Evolutionary conservation across 2,113 vertebrate genomes (phyloP).

Genomic region (Potamarius usumacintae): DNA sequence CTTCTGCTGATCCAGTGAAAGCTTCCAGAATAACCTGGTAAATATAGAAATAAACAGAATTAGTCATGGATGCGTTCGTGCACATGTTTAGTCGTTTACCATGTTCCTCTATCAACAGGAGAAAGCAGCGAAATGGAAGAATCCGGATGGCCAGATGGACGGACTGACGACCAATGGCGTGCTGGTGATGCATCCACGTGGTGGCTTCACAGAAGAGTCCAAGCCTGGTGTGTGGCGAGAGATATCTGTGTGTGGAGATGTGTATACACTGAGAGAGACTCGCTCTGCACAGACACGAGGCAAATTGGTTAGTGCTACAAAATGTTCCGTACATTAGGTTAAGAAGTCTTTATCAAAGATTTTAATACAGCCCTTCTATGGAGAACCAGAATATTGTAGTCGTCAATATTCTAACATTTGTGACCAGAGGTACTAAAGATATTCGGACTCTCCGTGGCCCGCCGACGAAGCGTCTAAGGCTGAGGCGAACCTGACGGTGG

Average conservation of each 20-base stretch:
- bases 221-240: constrained; percentile 94
- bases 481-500: no score
- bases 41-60: constrained; percentile 44
- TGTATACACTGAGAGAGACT: constrained; percentile 94
- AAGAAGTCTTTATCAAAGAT: not conserved
- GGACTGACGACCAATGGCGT: constrained; percentile 96
- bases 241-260: constrained; percentile 96
- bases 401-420: not conserved
- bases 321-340: not conserved
- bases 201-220: constrained; percentile 94
- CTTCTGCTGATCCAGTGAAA: constrained; percentile 36
- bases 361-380: not conserved
- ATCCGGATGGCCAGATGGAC: constrained; percentile 97
- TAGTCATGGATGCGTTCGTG: not conserved
- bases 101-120: constrained; percentile 73
- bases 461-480: not conserved
- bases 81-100: constrained; percentile 11
- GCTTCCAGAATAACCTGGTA: constrained; percentile 37
- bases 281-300: constrained; percentile 93
- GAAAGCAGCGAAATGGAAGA: constrained; percentile 99
- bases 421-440: not conserved
- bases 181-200: constrained; percentile 94
- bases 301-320: constrained; percentile 82
- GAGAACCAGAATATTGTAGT: not conserved
- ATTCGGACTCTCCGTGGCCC: no score